These are phyloP conservation scores for Vicugna pacos DNA, from an alignment of 2,113 vertebrate genomes.

Conservation along the genomic window DNA sequence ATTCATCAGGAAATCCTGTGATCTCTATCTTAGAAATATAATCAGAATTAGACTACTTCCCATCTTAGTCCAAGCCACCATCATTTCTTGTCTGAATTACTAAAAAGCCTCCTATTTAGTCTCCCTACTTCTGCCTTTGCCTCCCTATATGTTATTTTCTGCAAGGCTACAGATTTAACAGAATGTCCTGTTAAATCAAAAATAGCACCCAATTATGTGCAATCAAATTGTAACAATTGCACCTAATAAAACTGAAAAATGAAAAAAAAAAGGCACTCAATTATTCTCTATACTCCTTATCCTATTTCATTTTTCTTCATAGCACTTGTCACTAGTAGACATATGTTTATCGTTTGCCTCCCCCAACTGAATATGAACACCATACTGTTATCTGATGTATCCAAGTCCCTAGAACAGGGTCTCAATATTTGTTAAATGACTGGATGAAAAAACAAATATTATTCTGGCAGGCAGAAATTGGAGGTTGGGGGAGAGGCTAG, in stretches of 20 bases:
- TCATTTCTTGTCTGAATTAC: background rate
- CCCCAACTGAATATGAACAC: background rate
- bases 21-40: slow-evolving; percentile 2
- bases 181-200: background rate
- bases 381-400: background rate
- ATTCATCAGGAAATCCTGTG: background rate
- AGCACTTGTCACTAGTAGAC: background rate
- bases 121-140: background rate
- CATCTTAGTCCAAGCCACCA: background rate
- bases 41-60: slow-evolving; percentile 7
- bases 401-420: background rate
- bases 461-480: background rate
- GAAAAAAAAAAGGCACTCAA: background rate
- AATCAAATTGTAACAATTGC: too few species aligned
- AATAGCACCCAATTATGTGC: background rate
- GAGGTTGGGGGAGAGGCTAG: background rate
- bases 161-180: background rate
- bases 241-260: too few species aligned
- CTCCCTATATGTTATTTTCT: background rate
- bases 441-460: background rate
- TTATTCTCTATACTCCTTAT: background rate
- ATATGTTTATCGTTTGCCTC: background rate
- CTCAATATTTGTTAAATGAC: background rate
- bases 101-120: background rate
- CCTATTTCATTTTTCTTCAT: background rate